Percentiles rank a stretch among this genome's conserved stretches.
Conservation (phyloP, 2,113 vertebrate genomes). For the Prionailurus bengalensis region DNA sequence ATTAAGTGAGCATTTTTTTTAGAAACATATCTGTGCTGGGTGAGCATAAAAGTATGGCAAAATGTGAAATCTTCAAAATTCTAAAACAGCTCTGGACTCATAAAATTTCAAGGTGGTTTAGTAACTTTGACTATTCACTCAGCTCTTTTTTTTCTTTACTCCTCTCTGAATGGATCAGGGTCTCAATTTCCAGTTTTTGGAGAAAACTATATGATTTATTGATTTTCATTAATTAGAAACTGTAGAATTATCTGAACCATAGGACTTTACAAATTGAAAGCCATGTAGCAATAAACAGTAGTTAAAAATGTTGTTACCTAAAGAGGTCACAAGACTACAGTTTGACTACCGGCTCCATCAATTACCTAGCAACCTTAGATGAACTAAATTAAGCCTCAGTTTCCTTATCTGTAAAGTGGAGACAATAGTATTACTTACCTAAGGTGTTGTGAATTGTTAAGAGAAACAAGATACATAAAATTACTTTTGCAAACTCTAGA, state of each 20-base stretch:
- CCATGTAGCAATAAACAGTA: background rate
- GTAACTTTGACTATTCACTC: background rate
- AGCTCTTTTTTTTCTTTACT: background rate
- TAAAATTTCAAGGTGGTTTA: background rate
- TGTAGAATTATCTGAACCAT: background rate
- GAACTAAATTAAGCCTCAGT: conserved; percentile 1
- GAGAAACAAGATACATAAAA: background rate
- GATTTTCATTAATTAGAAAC: conserved; percentile 36
- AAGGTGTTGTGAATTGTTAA: background rate
- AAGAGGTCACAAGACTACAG: background rate
- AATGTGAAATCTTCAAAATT: background rate
- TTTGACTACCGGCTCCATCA: background rate
- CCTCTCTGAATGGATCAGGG: background rate
- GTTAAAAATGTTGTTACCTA: background rate
- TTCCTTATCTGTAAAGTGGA: conserved; percentile 27
- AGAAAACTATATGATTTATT: background rate
- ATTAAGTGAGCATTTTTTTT: background rate
- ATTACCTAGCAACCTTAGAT: background rate
- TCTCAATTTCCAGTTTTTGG: background rate
- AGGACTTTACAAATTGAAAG: background rate
- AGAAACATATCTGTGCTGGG: background rate
- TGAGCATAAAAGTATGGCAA: background rate
- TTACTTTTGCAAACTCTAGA: background rate
- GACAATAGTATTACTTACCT: background rate
- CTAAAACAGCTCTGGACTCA: background rate